A percentile compares a stretch with the other conserved stretches of the same genome.
Evolutionary conservation across 2,797 vertebrate genomes (phyloP).

Genomic region (Pantherophis vulpinus): DNA sequence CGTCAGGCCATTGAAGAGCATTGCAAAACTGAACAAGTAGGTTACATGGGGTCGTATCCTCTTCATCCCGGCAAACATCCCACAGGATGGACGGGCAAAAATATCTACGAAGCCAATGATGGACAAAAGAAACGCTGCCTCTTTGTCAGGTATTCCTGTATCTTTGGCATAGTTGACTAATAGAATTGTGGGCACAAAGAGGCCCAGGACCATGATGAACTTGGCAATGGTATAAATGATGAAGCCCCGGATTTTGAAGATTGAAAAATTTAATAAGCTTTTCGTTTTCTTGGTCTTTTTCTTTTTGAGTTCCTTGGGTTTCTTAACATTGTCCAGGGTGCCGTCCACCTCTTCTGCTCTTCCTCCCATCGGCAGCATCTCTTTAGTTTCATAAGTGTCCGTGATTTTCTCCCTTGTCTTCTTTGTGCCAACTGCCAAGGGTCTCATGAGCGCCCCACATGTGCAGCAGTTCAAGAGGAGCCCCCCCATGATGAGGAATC

Average conservation of each 20-base stretch:
- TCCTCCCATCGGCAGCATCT: conserved; percentile 69
- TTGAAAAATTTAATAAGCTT: conserved; percentile 77
- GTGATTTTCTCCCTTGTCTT: conserved; percentile 54
- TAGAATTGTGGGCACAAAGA: conserved; percentile 79
- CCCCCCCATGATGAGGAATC: conserved; percentile 80
- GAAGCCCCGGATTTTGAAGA: conserved; percentile 73
- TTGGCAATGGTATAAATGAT: conserved; percentile 75
- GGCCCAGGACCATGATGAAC: conserved; percentile 78
- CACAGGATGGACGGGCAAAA: conserved; percentile 79
- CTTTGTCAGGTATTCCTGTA: conserved; percentile 74
- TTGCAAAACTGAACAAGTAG: conserved; percentile 77
- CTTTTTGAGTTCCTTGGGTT: conserved; percentile 56
- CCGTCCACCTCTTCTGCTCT: conserved; percentile 39
- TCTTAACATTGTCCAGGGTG: conserved; percentile 51
- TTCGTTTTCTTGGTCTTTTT: conserved; percentile 63
- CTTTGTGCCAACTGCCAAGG: conserved; percentile 58
- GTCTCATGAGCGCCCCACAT: conserved; percentile 80
- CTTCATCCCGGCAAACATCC: conserved; percentile 75
- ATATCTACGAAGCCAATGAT: conserved; percentile 82
- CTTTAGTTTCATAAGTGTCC: conserved; percentile 68
- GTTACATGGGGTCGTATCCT: conserved; percentile 70
- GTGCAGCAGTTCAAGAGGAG: conserved; percentile 81
- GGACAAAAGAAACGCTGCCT: conserved; percentile 79
- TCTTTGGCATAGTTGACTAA: conserved; percentile 83
- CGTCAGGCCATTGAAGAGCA: conserved; percentile 79